A percentile compares a stretch with the other conserved stretches of the same genome.
Conservation (phyloP, 92 coral and sea anemone genomes). For the Diadumene lineata region DNA sequence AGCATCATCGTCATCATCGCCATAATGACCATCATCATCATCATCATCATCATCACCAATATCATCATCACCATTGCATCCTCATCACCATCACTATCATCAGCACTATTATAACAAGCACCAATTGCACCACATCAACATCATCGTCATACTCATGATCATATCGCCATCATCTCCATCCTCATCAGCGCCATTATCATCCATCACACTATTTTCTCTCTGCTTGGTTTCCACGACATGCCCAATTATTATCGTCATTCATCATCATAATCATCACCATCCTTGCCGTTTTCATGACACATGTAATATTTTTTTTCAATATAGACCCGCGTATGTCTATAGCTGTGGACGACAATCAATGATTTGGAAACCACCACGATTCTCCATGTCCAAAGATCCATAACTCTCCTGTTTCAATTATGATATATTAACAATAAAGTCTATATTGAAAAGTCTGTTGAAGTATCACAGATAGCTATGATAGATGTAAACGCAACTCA, state of each 20-base stretch:
- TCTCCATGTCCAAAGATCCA: too few species aligned
- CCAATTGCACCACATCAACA: not conserved
- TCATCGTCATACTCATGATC: not conserved
- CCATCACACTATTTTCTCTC: not conserved
- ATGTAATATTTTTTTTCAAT: too few species aligned
- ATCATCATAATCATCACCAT: not conserved
- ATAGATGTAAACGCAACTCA: too few species aligned
- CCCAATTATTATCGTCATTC: too few species aligned
- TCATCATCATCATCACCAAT: not conserved
- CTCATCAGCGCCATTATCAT: not conserved
- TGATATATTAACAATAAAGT: too few species aligned
- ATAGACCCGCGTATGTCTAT: constrained; percentile 22
- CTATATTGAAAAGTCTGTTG: too few species aligned
- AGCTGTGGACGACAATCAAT: constrained; percentile 83
- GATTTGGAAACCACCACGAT: constrained; percentile 40
- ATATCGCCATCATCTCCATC: not conserved
- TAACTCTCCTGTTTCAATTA: too few species aligned
- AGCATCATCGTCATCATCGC: too few species aligned
- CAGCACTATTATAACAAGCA: not conserved
- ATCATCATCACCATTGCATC: not conserved
- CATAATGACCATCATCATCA: not conserved
- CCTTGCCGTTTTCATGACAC: not conserved
- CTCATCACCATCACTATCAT: not conserved
- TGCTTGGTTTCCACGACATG: too few species aligned
- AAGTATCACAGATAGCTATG: too few species aligned